Percentiles rank a stretch among this genome's conserved stretches.
phyloP scores from a whole-genome alignment of 2,888 invertebrate species.

The Pristionchus entomophagus region DNA sequence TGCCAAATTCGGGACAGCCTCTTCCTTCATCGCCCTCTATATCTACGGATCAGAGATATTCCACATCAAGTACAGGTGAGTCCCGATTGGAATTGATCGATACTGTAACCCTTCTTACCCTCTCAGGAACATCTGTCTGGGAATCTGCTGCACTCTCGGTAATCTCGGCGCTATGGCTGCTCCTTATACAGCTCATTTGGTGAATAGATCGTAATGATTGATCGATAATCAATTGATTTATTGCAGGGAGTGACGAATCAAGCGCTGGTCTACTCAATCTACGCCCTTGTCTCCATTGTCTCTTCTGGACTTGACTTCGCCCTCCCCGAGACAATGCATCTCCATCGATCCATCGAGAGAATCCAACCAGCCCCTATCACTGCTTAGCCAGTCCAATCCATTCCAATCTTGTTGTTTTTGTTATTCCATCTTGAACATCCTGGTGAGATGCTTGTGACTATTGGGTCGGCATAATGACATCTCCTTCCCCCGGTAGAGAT shows the following conservation, averaged over 20 bases:
- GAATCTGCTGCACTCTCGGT: conserved; percentile 47
- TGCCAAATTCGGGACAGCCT: conserved; percentile 46
- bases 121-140: conserved; percentile 45
- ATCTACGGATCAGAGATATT: conserved; percentile 47
- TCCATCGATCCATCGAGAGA: background rate
- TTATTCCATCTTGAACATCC: background rate
- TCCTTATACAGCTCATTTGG: conserved; percentile 31
- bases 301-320: conserved; percentile 38
- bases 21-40: conserved; percentile 47
- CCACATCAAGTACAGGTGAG: conserved; percentile 45
- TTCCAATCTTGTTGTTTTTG: background rate
- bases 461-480: background rate
- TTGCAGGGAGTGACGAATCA: background rate
- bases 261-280: background rate
- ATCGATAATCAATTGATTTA: background rate
- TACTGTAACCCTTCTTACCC: background rate
- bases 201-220: background rate
- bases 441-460: background rate
- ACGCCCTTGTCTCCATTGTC: conserved; percentile 5
- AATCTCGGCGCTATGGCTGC: conserved; percentile 43
- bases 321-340: conserved; percentile 41
- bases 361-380: background rate
- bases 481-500: background rate
- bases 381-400: background rate
- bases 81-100: background rate